Base-by-base conservation (phyloP, 1,140 invertebrate species). In the Rhizoglyphus robini region DNA sequence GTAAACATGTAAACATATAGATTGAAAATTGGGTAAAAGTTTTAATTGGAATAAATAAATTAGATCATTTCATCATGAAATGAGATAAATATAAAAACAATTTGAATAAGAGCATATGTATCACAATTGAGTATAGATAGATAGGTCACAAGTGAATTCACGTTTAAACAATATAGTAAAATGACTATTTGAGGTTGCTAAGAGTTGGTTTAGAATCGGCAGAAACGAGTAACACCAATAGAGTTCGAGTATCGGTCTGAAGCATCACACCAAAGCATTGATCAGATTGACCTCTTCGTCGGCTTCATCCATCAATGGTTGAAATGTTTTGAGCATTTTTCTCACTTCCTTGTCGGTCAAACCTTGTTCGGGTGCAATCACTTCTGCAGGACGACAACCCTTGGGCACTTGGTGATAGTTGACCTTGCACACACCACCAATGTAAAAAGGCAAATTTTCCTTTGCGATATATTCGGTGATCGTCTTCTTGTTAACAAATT, bases 401-500 rank as follows among this genome's bases (percentile, higher is more conserved):
- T 68, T 63, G 29, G 67, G 67, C 27, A 57, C 47, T 18, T 20
- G 30, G 23, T 49, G 59, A 36, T 66, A 66, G 20, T 65, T 41
- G 29, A 25, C 3, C 29, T 25, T 30, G 31, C 61, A 32, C 15
- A 18, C 32, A 48, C 68, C 68, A 8, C 65, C 68, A 62, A 70
- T 64, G 47, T 60, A 69, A 25, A 67, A 57, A 15, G 69, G 69
- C 15, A 68, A 36, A 60, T 63, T 65, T 61, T 69, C 66, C 5
- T 15, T 15, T 20, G 46, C 69, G 32, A 70, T 60, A 34, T 61
- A 69, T 13, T 68, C 58, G 57, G 31, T 32, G 29, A 69, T 66
- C 18, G 54, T 60, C n/a, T 65, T 27, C 32, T 31, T 29, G 36
- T 69, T 66, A 49, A 34, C 29, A 48, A 69, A 69, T 31, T 69